Conservation (phyloP, 2,797 vertebrate species). For the Eulemur albifrons region DNA sequence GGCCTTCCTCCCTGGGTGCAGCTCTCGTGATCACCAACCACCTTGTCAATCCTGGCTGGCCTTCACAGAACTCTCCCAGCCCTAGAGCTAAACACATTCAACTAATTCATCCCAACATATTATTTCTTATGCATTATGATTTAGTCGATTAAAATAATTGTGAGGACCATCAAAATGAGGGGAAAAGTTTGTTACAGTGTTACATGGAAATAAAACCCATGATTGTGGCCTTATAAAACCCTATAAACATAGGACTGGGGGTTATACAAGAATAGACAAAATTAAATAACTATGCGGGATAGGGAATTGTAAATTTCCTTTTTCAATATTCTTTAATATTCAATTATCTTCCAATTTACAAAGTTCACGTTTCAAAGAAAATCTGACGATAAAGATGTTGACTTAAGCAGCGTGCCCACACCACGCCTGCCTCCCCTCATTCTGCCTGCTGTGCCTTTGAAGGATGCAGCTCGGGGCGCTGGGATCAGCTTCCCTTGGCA, state of each 20-base stretch:
- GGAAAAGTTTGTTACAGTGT: not conserved
- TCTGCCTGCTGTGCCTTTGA: not conserved
- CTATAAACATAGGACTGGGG: not conserved
- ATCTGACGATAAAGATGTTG: not conserved
- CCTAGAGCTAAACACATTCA: not conserved
- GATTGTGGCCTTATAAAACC: not conserved
- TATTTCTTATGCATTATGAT: not conserved
- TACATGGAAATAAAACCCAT: not conserved
- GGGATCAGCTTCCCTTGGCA: not conserved
- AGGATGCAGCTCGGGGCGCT: not conserved
- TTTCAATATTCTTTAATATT: not conserved
- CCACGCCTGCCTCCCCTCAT: not conserved
- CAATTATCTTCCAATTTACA: not conserved
- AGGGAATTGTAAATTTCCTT: not conserved
- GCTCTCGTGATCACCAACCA: not conserved
- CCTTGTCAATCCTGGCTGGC: not conserved
- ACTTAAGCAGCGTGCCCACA: fast-evolving
- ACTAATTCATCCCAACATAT: not conserved
- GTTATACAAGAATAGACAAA: not conserved
- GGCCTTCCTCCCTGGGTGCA: too few relatives aligned
- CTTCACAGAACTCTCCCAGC: not conserved
- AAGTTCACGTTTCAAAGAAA: not conserved
- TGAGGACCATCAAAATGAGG: not conserved
- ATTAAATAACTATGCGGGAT: not conserved
- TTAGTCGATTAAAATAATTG: not conserved